phyloP scores from a whole-genome alignment of 2,888 invertebrate species.

The Lasioglossum leucozonium region DNA sequence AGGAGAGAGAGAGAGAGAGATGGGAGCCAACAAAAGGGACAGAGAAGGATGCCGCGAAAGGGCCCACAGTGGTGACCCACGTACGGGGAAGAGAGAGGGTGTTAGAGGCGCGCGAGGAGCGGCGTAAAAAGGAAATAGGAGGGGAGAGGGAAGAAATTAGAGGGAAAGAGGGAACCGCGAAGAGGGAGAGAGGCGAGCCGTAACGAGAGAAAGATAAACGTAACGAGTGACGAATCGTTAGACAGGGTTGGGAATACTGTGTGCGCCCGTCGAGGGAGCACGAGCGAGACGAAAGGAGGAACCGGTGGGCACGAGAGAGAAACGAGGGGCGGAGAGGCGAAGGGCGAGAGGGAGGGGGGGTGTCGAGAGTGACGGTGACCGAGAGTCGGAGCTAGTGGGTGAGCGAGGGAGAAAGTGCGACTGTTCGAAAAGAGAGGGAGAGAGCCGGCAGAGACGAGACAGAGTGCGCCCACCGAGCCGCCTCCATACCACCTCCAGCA shows the following conservation, averaged over 20 bases:
- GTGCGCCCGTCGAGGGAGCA: slow-evolving; percentile 8
- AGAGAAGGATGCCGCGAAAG: slow-evolving; percentile 29
- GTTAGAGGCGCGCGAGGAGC: slow-evolving; percentile 16
- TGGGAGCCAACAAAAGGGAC: slow-evolving; percentile 37
- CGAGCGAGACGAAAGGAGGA: slow-evolving; percentile 9
- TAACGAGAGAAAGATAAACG: slow-evolving; percentile 40
- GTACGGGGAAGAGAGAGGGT: neutral
- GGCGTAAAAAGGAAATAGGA: slow-evolving; percentile 12
- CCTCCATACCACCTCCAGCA: slow-evolving; percentile 80
- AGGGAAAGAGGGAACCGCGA: slow-evolving; percentile 16
- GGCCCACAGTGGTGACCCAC: slow-evolving; percentile 7
- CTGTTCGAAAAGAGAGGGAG: slow-evolving; percentile 30
- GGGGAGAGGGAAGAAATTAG: slow-evolving; percentile 39
- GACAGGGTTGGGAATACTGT: slow-evolving; percentile 32
- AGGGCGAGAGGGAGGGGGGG: too few species aligned
- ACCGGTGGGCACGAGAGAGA: neutral
- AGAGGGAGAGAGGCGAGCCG: slow-evolving; percentile 13
- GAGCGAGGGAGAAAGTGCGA: slow-evolving; percentile 39
- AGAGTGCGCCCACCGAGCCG: slow-evolving; percentile 74
- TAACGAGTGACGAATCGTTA: slow-evolving; percentile 45
- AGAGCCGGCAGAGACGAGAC: slow-evolving; percentile 65
- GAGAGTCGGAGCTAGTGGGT: slow-evolving; percentile 22
- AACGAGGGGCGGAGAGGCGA: neutral
- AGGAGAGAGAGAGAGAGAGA: slow-evolving; percentile 18
- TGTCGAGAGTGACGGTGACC: neutral